Conservation (phyloP, 2,113 vertebrate species). For the Corythornis vintsioides region DNA sequence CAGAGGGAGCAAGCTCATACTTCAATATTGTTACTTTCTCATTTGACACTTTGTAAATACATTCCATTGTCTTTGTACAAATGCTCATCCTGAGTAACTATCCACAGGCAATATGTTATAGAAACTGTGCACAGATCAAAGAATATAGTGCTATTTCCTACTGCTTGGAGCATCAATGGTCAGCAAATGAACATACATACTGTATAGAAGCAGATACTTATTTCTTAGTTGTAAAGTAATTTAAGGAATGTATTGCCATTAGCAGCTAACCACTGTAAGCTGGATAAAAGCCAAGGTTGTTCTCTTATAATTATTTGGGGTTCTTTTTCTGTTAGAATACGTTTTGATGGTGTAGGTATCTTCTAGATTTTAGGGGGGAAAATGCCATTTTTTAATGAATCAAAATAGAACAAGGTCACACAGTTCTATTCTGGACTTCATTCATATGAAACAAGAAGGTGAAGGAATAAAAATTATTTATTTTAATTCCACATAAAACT, state of each 20-base stretch:
- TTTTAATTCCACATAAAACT: background rate
- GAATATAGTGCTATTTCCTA: background rate
- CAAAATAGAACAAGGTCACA: background rate
- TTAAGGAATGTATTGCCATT: background rate
- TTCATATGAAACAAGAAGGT: background rate
- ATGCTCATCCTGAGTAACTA: background rate
- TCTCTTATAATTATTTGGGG: background rate
- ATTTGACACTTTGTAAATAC: constrained; percentile 36
- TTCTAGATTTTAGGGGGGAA: background rate
- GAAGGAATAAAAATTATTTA: background rate
- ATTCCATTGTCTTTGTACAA: background rate
- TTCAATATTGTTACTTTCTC: background rate
- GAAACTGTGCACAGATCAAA: background rate
- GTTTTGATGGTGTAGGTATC: background rate
- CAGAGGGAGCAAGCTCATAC: background rate
- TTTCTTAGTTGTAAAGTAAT: background rate
- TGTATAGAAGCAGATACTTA: background rate
- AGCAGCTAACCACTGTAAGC: background rate
- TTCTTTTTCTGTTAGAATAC: background rate
- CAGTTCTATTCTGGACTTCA: background rate
- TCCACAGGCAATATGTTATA: background rate
- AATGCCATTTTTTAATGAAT: background rate
- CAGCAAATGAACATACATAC: background rate
- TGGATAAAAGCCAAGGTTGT: constrained; percentile 21
- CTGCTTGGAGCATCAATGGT: background rate